These are phyloP conservation scores for Solenopsis fugax DNA, from an alignment of 1,140 invertebrate genomes.

Conservation along the genomic window DNA sequence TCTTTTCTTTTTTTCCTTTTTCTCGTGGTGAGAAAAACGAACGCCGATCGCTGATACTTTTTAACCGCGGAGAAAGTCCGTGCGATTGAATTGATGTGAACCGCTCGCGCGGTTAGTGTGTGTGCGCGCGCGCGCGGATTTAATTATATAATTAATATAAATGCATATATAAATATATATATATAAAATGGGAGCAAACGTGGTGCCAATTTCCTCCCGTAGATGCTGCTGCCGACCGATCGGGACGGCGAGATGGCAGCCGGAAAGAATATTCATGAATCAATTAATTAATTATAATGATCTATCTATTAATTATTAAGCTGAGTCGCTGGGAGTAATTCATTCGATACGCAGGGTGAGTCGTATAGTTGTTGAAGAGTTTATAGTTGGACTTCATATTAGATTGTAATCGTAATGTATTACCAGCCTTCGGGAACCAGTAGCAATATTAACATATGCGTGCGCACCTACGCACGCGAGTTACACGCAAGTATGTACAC, in stretches of 20 bases:
- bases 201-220: slow-evolving; percentile 86
- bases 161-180: slow-evolving; percentile 57
- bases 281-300: slow-evolving; percentile 70
- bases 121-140: slow-evolving; percentile 28
- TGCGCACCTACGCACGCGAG: slow-evolving; percentile 37
- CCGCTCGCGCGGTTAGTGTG: slow-evolving; percentile 50
- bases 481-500: slow-evolving; percentile 24
- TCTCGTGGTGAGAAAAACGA: slow-evolving; percentile 62
- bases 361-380: slow-evolving; percentile 83
- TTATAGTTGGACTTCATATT: slow-evolving; percentile 85
- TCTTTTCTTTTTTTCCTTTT: slow-evolving; percentile 65
- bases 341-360: slow-evolving; percentile 83
- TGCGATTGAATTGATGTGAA: slow-evolving; percentile 63
- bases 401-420: slow-evolving; percentile 77
- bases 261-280: slow-evolving; percentile 68
- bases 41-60: slow-evolving; percentile 70
- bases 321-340: slow-evolving; percentile 74
- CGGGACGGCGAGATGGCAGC: slow-evolving; percentile 66
- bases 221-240: slow-evolving; percentile 76
- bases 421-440: slow-evolving; percentile 64
- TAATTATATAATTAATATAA: slow-evolving; percentile 60
- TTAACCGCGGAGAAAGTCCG: slow-evolving; percentile 61
- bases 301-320: slow-evolving; percentile 69
- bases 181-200: slow-evolving; percentile 84
- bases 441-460: slow-evolving; percentile 73